Evolutionary conservation across 92 coral and sea anemone genomes (phyloP).

Genomic region (Micromussa lordhowensis): DNA sequence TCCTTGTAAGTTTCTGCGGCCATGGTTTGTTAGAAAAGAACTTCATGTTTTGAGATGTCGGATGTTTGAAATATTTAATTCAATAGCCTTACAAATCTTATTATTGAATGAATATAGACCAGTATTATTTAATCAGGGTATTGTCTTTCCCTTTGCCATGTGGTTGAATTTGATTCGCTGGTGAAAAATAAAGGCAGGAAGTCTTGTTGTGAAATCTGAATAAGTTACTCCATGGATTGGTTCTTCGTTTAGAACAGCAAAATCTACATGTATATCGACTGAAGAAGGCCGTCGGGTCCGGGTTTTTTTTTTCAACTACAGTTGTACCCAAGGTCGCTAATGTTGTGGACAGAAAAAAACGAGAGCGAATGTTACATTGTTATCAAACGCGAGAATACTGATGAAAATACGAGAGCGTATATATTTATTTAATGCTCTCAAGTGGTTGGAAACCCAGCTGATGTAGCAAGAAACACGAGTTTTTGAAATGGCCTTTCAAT

Average conservation of each 20-base stretch:
- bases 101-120: neutral
- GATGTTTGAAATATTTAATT: neutral
- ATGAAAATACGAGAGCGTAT: no score
- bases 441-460: no score
- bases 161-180: constrained; percentile 20
- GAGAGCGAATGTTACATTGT: no score
- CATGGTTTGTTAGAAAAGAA: neutral
- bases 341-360: no score
- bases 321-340: no score
- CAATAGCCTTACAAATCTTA: neutral
- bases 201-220: neutral
- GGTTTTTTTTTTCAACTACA: no score
- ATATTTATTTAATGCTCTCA: no score
- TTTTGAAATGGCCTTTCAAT: no score
- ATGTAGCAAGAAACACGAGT: no score
- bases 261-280: neutral
- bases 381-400: no score
- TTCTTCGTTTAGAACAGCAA: neutral
- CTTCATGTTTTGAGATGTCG: constrained; percentile 3
- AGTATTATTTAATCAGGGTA: neutral
- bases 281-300: neutral
- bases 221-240: neutral
- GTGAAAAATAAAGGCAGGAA: neutral
- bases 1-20: constrained; percentile 46
- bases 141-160: neutral